Conservation (phyloP, 2,888 invertebrate genomes). For the Calliscelio sp. region DNA sequence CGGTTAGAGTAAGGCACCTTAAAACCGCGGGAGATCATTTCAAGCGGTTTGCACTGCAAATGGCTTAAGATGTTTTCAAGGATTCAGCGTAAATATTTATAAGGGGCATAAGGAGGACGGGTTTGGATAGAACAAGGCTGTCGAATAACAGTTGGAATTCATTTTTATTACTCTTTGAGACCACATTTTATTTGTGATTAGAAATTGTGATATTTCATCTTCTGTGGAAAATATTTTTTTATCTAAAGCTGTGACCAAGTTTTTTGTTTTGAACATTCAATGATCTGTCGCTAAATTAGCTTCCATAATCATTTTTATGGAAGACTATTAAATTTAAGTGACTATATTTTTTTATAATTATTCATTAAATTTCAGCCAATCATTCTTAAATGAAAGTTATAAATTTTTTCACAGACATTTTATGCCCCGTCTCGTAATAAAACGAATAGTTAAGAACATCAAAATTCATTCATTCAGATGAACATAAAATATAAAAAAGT, state of each 20-base stretch:
- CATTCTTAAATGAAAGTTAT: not conserved
- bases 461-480: not conserved
- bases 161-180: conserved; percentile 45
- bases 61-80: conserved; percentile 76
- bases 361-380: not conserved
- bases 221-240: not conserved
- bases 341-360: conserved; percentile 3
- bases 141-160: conserved; percentile 49
- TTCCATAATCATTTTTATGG: not conserved
- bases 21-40: conserved; percentile 72
- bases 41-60: conserved; percentile 76
- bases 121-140: conserved; percentile 52
- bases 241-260: not conserved
- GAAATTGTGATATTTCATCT: conserved; percentile 43
- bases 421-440: not conserved
- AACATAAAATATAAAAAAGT: not conserved
- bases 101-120: conserved; percentile 65
- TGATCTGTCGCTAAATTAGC: not conserved
- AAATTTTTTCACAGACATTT: not conserved
- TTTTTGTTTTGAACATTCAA: not conserved
- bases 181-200: conserved; percentile 49
- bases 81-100: conserved; percentile 79
- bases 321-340: not conserved
- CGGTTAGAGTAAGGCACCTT: conserved; percentile 37
- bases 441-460: not conserved